Percentiles rank a stretch among this genome's conserved stretches.
These are phyloP conservation scores for Drosophila neonasuta DNA, from an alignment of 2,888 invertebrate species.

Conservation along the genomic window DNA sequence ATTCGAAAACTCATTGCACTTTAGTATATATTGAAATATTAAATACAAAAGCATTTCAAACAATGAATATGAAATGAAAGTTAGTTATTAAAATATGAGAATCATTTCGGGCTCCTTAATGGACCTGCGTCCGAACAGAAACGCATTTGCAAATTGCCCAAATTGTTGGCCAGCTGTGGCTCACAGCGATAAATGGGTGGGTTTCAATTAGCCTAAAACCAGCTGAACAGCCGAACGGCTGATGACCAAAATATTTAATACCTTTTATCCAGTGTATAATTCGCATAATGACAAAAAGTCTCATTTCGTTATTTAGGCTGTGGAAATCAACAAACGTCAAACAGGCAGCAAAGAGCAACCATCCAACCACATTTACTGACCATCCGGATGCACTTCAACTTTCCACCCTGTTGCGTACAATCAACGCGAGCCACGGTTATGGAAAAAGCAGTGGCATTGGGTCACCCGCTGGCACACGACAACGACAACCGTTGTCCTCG, in stretches of 20 bases:
- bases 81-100: slow-evolving; percentile 22
- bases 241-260: slow-evolving; percentile 73
- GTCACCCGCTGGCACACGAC: slow-evolving; percentile 55
- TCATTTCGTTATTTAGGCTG: slow-evolving; percentile 73
- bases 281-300: slow-evolving; percentile 78
- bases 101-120: slow-evolving; percentile 33
- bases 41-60: neutral
- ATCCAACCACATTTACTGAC: slow-evolving; percentile 61
- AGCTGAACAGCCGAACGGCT: slow-evolving; percentile 44
- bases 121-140: slow-evolving; percentile 25
- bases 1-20: neutral
- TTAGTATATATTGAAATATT: neutral
- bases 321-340: slow-evolving; percentile 61
- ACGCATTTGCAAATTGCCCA: slow-evolving; percentile 62
- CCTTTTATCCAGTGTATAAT: slow-evolving; percentile 79
- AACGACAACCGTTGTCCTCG: slow-evolving; percentile 12
- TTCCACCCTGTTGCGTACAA: slow-evolving; percentile 81
- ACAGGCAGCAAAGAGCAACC: slow-evolving; percentile 21
- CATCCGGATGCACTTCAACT: slow-evolving; percentile 79
- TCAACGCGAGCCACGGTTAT: slow-evolving; percentile 36
- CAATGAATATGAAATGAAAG: neutral
- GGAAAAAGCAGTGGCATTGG: slow-evolving; percentile 10
- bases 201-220: slow-evolving; percentile 79
- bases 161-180: slow-evolving; percentile 48
- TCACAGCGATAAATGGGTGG: slow-evolving; percentile 31